Base-by-base conservation (phyloP, 2,888 invertebrate species). In the Pachymerium ferrugineum region DNA sequence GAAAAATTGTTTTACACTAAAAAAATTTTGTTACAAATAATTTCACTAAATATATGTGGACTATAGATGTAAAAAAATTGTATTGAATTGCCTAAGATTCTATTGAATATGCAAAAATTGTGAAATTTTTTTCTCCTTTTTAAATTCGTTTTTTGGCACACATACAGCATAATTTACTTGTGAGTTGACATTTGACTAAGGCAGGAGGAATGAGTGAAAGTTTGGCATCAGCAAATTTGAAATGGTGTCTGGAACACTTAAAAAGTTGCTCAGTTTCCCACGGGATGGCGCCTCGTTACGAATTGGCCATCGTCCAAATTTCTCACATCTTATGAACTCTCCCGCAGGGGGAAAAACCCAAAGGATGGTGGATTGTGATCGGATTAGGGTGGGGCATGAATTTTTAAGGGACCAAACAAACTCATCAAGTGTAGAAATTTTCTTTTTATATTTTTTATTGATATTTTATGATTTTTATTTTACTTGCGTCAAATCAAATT, bases 301-400 rank as follows among this genome's bases (percentile, higher is more conserved):
- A 54, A 54, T 54, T 54, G 47, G 47, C 47, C 47, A 54, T 54
- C 16, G 19, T 54, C 47, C 47, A 54, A 54, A 54, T 54, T 19
- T 54, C 47, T 54, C 47, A 54, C 47, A 54, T 54, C 16, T 54
- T 54, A 54, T 54, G 22, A 54, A 54, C 47, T 54, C 19, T 22
- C 19, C 47, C 47, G 19, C 22, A 54, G 47, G 47, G 47, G 22
- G 22, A 54, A 19, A 54, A 54, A 22, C 19, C 10, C 4, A 16
- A 22, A 22, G 47, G 10, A 10, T 22, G 47, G 47, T 54, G 47
- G 47, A 54, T 54, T 54, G 19, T 54, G 47, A 54, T 54, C 47
- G 47, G 47, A 54, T 54, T 54, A 54, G 47, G 47, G 47, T 54
- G 47, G 47, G 47, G 47, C 47, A 54, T 54, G 47, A 54, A 54